phyloP scores from a whole-genome alignment of 2,113 vertebrate genomes.

The Chrysochloris asiatica region DNA sequence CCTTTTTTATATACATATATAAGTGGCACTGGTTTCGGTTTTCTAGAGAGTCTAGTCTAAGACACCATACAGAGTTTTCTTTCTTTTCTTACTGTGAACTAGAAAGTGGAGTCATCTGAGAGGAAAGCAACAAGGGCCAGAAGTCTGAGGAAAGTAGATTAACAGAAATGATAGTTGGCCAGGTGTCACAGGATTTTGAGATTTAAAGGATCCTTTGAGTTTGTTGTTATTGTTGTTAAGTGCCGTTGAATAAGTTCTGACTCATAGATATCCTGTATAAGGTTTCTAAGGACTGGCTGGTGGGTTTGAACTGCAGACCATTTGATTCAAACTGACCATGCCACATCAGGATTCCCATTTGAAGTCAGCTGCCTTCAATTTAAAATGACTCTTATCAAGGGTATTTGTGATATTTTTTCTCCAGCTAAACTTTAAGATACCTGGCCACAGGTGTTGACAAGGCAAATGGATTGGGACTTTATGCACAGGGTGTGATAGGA shows the following conservation, averaged over 20 bases:
- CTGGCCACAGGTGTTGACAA: background rate
- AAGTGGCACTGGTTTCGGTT: too few relatives aligned
- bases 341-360: too few relatives aligned
- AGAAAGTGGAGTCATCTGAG: background rate
- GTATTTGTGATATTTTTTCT: background rate
- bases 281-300: too few relatives aligned
- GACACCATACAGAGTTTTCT: too few relatives aligned
- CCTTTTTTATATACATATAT: too few relatives aligned
- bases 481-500: background rate
- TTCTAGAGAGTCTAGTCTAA: too few relatives aligned
- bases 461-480: background rate
- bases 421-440: background rate
- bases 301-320: too few relatives aligned
- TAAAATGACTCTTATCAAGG: background rate
- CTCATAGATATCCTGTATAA: too few relatives aligned
- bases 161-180: background rate
- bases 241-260: too few relatives aligned
- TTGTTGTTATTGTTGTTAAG: too few relatives aligned
- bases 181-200: background rate
- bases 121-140: background rate
- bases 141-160: background rate
- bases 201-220: background rate
- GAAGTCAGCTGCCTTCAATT: constrained; percentile 19
- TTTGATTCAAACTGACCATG: too few relatives aligned
- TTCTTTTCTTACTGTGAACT: too few relatives aligned